Percentiles rank a stretch among this genome's conserved stretches.
phyloP scores from a whole-genome alignment of 2,888 invertebrate genomes.

The Apamea sordens region DNA sequence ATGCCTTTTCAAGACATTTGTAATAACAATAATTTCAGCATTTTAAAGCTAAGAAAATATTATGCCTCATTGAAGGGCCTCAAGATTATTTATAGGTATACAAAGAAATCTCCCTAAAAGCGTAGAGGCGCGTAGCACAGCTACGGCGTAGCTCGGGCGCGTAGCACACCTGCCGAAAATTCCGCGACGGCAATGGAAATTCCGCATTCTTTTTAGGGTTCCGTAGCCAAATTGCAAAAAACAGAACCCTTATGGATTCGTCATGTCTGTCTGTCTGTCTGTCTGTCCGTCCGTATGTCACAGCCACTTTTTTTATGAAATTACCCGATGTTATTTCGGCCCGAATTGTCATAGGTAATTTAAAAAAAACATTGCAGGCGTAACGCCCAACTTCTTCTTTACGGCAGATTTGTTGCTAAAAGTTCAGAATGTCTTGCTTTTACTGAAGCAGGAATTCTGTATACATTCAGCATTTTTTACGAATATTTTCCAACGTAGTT shows the following conservation, averaged over 20 bases:
- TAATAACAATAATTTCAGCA: too few species aligned
- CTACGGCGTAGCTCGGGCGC: constrained; percentile 34
- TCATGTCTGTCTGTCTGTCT: too few species aligned
- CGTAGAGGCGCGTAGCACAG: constrained; percentile 25
- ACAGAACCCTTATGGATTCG: too few species aligned
- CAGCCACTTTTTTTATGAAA: neutral
- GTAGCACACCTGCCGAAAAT: neutral
- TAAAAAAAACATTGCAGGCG: neutral
- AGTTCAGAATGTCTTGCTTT: neutral
- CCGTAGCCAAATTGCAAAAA: too few species aligned
- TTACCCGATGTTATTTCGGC: neutral
- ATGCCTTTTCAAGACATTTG: too few species aligned
- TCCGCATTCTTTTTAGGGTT: neutral
- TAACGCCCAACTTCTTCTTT: neutral
- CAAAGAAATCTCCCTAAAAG: neutral
- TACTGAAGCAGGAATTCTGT: too few species aligned
- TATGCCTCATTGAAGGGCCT: neutral
- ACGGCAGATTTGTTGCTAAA: neutral
- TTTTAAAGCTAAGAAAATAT: neutral
- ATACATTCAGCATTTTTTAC: neutral
- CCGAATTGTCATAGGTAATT: neutral
- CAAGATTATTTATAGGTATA: neutral
- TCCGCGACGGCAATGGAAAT: neutral
- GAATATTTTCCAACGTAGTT: neutral
- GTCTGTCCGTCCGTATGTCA: too few species aligned